Percentiles rank a stretch among this genome's conserved stretches.
Conservation (phyloP, 2,888 invertebrate species). For the Caradrina kadenii region DNA sequence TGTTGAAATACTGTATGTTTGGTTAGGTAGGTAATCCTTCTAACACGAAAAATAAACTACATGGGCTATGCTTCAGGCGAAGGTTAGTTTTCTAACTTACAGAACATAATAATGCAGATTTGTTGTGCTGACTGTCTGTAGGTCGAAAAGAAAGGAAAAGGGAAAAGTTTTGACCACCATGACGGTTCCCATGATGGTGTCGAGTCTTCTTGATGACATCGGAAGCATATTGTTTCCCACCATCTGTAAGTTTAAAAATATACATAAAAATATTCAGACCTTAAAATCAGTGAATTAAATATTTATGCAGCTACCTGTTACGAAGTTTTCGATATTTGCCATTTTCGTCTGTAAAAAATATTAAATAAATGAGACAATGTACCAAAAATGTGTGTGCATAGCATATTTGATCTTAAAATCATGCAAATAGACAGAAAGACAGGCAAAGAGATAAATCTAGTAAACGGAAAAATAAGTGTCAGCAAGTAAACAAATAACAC, state of each 20-base stretch:
- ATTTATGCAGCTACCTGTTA: conserved; percentile 44
- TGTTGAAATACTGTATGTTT: not conserved
- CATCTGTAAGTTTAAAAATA: conserved; percentile 78
- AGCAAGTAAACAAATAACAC: conserved; percentile 34
- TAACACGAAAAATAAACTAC: not conserved
- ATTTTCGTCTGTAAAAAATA: conserved; percentile 62
- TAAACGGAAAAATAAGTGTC: conserved; percentile 14
- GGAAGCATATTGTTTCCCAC: conserved; percentile 92
- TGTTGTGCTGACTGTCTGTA: conserved; percentile 89
- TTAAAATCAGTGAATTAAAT: not conserved
- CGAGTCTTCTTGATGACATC: conserved; percentile 91
- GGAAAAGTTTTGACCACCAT: conserved; percentile 92
- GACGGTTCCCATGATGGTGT: conserved; percentile 92
- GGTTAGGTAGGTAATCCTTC: not conserved
- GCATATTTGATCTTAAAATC: conserved; percentile 3
- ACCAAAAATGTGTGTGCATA: conserved; percentile 1
- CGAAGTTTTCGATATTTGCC: conserved; percentile 17
- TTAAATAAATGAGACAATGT: not conserved
- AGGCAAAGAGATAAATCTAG: conserved; percentile 17
- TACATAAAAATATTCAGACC: not conserved
- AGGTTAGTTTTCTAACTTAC: conserved; percentile 72
- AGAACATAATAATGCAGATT: conserved; percentile 82
- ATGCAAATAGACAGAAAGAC: conserved; percentile 32
- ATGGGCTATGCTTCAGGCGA: no score
- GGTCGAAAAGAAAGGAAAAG: conserved; percentile 93